A percentile compares a stretch with the other conserved stretches of the same genome.
Conservation (phyloP, 2,113 vertebrate species). For the Pseudopipra pipra region DNA sequence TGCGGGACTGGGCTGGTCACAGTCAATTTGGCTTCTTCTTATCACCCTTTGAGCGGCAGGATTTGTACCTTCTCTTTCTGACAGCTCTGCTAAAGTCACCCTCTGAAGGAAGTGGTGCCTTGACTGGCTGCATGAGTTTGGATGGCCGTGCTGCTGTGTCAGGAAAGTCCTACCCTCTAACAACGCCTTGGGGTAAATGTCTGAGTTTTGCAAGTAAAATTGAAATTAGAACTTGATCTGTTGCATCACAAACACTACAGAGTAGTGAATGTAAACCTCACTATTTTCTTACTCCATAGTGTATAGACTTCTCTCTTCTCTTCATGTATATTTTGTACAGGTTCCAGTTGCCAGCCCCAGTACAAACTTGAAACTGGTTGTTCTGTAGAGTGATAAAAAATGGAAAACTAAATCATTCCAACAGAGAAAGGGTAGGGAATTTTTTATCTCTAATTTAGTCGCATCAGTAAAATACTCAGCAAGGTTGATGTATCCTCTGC, state of each 20-base stretch:
- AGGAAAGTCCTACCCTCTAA: not conserved
- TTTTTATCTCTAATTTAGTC: not conserved
- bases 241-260: not conserved
- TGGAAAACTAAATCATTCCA: not conserved
- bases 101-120: not conserved
- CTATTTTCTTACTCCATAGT: not conserved
- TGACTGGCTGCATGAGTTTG: not conserved
- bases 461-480: not conserved
- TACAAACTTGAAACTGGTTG: not conserved
- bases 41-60: not conserved
- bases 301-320: not conserved
- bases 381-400: not conserved
- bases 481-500: not conserved
- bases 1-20: not conserved
- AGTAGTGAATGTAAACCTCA: not conserved
- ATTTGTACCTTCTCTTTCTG: not conserved
- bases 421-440: not conserved
- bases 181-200: not conserved
- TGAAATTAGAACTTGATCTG: not conserved
- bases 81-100: not conserved
- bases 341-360: not conserved
- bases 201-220: not conserved
- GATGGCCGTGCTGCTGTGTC: accelerated
- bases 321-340: not conserved
- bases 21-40: not conserved